Evolutionary conservation across 2,113 vertebrate genomes (phyloP).

Genomic region (Plestiodon gilberti): DNA sequence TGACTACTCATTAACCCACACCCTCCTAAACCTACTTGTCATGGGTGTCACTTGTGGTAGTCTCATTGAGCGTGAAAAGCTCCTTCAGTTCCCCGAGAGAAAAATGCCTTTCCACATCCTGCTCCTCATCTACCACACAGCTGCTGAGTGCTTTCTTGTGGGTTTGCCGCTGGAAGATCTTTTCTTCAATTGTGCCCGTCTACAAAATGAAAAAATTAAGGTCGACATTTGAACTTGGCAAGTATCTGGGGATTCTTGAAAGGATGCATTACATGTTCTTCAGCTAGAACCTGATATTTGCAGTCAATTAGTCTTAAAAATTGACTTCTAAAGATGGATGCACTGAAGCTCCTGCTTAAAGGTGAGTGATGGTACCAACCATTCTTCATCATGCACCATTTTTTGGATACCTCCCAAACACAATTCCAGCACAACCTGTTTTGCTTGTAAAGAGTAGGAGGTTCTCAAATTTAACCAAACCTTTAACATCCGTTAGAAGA

Average conservation of each 20-base stretch:
- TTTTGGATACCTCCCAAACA: rapidly evolving
- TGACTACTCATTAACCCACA: too few species aligned
- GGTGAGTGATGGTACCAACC: background rate
- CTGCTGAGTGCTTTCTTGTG: slow-evolving; percentile 98
- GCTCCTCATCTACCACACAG: slow-evolving; percentile 97
- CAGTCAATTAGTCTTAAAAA: too few species aligned
- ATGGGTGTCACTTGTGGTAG: slow-evolving; percentile 91
- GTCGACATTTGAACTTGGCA: background rate
- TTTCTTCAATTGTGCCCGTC: slow-evolving; percentile 98
- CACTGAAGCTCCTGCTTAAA: background rate
- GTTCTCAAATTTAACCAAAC: background rate
- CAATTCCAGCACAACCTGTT: background rate
- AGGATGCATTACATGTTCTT: background rate
- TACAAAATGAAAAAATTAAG: slow-evolving; percentile 45
- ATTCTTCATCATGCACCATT: background rate
- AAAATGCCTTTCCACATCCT: slow-evolving; percentile 96
- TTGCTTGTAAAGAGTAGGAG: background rate
- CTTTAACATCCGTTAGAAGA: background rate
- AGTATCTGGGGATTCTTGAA: background rate
- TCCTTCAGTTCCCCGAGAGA: slow-evolving; percentile 93
- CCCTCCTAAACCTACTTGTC: slow-evolving; percentile 79
- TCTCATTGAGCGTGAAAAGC: slow-evolving; percentile 87
- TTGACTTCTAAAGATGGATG: background rate
- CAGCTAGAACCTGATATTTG: background rate
- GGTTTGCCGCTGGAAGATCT: slow-evolving; percentile 96